Conservation (phyloP, 2,113 vertebrate genomes). For the Mustelus asterias region DNA sequence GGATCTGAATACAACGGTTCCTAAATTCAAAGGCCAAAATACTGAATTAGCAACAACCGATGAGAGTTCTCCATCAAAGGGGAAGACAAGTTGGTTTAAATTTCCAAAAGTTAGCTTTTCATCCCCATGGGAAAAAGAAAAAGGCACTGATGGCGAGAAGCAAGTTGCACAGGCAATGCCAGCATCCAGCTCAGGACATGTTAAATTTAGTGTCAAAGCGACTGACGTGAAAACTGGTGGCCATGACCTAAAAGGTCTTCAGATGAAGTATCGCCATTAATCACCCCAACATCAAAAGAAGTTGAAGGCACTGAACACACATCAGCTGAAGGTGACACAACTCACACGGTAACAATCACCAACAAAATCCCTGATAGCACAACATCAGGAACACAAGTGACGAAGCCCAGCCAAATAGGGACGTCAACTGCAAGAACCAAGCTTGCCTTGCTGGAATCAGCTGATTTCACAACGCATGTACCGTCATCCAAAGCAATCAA, state of each 20-base stretch:
- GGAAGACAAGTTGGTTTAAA: conserved; percentile 59
- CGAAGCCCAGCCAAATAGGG: conserved; percentile 18
- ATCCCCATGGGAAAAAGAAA: conserved; percentile 51
- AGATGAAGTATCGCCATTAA: conserved; percentile 50
- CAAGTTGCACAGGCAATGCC: background rate
- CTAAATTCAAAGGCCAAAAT: conserved; percentile 35
- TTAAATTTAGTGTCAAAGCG: background rate
- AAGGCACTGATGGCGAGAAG: conserved; percentile 36
- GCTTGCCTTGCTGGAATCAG: conserved; percentile 46
- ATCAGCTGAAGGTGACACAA: background rate
- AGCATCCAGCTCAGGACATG: background rate
- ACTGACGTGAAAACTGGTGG: conserved; percentile 39
- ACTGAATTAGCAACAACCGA: conserved; percentile 40
- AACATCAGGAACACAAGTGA: background rate
- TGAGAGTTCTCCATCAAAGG: conserved; percentile 45
- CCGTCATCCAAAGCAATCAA: background rate
- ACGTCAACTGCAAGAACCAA: conserved; percentile 53
- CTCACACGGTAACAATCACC: background rate
- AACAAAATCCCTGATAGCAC: background rate
- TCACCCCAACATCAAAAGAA: conserved; percentile 43
- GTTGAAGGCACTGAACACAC: conserved; percentile 39
- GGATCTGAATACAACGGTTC: conserved; percentile 38
- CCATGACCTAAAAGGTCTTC: conserved; percentile 44
- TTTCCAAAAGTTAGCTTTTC: conserved; percentile 63
- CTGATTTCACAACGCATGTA: background rate